Evolutionary conservation across 2,797 vertebrate species (phyloP).

Genomic region (Serranus cabrilla): DNA sequence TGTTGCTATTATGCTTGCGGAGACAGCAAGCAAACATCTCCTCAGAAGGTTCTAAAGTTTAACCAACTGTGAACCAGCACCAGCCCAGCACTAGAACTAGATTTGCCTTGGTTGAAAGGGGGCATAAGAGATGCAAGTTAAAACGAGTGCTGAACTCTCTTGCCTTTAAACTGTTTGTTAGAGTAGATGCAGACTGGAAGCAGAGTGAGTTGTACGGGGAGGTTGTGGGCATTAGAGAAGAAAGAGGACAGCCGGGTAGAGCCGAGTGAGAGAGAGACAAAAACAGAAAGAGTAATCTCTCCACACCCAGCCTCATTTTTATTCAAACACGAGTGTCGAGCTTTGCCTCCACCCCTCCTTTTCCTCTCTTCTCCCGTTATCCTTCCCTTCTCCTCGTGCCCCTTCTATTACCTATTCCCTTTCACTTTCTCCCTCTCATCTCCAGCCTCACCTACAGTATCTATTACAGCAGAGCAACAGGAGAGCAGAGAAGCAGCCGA

Average conservation of each 20-base stretch:
- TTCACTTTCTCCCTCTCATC: constrained; percentile 58
- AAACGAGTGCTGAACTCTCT: constrained; percentile 19
- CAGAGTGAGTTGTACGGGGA: constrained; percentile 52
- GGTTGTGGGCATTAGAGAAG: constrained; percentile 58
- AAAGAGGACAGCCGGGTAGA: constrained; percentile 53
- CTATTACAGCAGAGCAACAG: constrained; percentile 59
- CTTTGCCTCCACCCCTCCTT: constrained; percentile 50
- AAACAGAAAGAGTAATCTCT: constrained; percentile 72
- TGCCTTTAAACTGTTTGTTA: constrained; percentile 44
- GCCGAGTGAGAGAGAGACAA: constrained; percentile 40
- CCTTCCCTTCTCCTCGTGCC: constrained; percentile 45
- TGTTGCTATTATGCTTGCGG: too few species aligned
- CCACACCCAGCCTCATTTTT: constrained; percentile 75
- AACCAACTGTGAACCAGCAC: too few species aligned
- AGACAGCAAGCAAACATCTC: too few species aligned
- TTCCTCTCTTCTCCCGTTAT: constrained; percentile 45
- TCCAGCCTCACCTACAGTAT: constrained; percentile 53
- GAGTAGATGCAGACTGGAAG: constrained; percentile 49
- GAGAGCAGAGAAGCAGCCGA: constrained; percentile 24
- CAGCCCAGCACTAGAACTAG: too few species aligned
- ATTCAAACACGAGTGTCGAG: constrained; percentile 67
- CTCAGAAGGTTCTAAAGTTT: too few species aligned
- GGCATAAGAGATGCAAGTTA: constrained; percentile 17
- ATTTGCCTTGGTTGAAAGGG: too few species aligned
- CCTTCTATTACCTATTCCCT: constrained; percentile 71